Base-by-base conservation (phyloP, 64 coral and sea anemone species). In the Platygyra sinensis region DNA sequence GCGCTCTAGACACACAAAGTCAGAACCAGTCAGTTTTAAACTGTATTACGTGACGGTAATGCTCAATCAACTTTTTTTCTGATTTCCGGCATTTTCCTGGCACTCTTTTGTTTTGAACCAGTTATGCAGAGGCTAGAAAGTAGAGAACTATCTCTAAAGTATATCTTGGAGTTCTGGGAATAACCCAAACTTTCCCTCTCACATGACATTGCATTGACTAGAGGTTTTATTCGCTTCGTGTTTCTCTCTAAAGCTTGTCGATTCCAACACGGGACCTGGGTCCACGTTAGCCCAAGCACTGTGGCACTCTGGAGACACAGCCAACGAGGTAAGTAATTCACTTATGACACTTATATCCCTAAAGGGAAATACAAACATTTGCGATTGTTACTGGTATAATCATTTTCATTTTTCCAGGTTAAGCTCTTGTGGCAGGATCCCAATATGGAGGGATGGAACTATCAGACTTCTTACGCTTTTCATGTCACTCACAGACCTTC, bases 291-390 rank as follows among this genome's bases (percentile, higher is more conserved):
- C 89, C 10, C 62, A 84, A 80, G 94, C 94, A 27, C 76, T 95
- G 59, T 95, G 94, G 94, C 92, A 94, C 84, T 94, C 92, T 67
- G 92, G 92, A 28, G 92, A 94, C 63, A 94, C 92, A 11, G 30
- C 17, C 27, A 85, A 94, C 38, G 60, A 89, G 92, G 92, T 94
- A 6, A 75, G n/a, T 25, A 49, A 46, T 11, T 30, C 13, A 30
- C 8, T 67, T n/a, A n/a, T n/a, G n/a, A n/a, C n/a, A n/a, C n/a
- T n/a, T 29, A 50, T 20, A 7, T 65, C 1, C 7, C 19, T 7
- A 39, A 60, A 36, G 20, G 10, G 30, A 33, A 59, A 76, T 9
- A 0, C 30, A 22, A 64, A 7, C 24, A 32, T 36, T 22, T 10
- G 13, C 15, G 0, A n/a, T 27, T 9, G 31, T 13, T 60, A 54